Evolutionary conservation across 2,797 vertebrate species (phyloP).

Genomic region (Buceros bicornis): DNA sequence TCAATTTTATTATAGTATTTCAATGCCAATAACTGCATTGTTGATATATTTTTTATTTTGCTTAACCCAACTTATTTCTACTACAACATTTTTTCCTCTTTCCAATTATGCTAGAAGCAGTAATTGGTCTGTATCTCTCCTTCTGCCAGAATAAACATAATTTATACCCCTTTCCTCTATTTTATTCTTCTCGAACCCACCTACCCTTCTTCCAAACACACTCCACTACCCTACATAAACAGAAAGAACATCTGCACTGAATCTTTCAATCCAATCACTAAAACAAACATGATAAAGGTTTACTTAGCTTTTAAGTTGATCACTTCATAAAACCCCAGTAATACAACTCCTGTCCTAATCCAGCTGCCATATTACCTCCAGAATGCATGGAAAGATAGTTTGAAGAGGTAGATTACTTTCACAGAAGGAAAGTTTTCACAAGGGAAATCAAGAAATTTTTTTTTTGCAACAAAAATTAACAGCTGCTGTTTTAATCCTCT

Average conservation of each 20-base stretch:
- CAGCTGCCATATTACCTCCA: background rate
- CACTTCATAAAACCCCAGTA: background rate
- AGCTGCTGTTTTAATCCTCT: background rate
- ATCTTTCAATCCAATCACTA: background rate
- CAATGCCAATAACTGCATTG: background rate
- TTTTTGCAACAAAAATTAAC: background rate
- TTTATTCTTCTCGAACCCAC: background rate
- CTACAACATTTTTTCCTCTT: background rate
- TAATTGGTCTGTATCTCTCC: background rate
- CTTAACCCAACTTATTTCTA: background rate
- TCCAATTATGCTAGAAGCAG: background rate
- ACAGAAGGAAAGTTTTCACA: background rate
- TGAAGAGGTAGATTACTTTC: background rate
- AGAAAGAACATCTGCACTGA: background rate
- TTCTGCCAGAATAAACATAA: background rate
- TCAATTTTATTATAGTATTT: background rate
- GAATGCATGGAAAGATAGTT: background rate
- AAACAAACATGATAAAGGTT: background rate
- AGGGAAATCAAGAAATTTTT: background rate
- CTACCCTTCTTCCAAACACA: background rate
- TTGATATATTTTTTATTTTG: background rate
- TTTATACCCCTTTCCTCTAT: background rate
- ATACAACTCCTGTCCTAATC: background rate
- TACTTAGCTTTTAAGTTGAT: background rate
- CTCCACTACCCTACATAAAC: background rate